Evolutionary conservation across 2,888 invertebrate genomes (phyloP), one percentile per base, ranked within the genome.

Genomic region (Ormyrus rosae): DNA sequence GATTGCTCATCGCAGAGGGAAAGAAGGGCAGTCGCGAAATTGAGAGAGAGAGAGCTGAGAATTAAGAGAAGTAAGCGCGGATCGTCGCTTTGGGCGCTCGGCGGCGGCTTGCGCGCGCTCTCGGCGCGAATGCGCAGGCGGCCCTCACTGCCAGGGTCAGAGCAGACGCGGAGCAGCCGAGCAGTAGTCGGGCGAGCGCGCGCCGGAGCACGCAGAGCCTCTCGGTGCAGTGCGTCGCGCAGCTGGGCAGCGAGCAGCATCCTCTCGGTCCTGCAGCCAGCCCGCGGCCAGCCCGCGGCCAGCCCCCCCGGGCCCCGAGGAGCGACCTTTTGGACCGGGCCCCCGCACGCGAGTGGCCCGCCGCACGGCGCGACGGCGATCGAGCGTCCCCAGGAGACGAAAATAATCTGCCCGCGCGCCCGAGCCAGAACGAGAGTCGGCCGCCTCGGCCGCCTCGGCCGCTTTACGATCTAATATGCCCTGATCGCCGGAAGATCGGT

Each of bases 61-160:
- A 13, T 13, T 13, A 13, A 34, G 34, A 45, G 48, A 55, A 53
- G 48, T 10, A 10, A 48, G 13, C n/a, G 53, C 2, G 6, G 19
- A 50, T 5, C 51, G 58, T 45, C 34, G 51, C 13, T 50, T 60
- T 13, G 71, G 48, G 48, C 73, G 55, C 34, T 50, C 53, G 55
- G 34, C 55, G 46, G 48, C 75, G 60, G n/a, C 51, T 13, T 8
- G 53, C 45, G 67, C 68, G 50, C 84, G 83, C 81, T 83, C 83
- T 83, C 80, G 82, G 83, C 83, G 34, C 34, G 34, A 85, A 84
- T 86, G 90, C 90, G 90, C 90, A 90, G 90, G 90, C 90, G 90
- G 89, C 86, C 84, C 87, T 89, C 89, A 90, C 87, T 90, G 90
- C 90, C 90, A 90, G 89, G 89, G 90, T 89, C 89, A 88, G 83